A percentile compares a stretch with the other conserved stretches of the same genome.
Evolutionary conservation across 2,113 vertebrate species (phyloP).

Genomic region (Cyanistes caeruleus): DNA sequence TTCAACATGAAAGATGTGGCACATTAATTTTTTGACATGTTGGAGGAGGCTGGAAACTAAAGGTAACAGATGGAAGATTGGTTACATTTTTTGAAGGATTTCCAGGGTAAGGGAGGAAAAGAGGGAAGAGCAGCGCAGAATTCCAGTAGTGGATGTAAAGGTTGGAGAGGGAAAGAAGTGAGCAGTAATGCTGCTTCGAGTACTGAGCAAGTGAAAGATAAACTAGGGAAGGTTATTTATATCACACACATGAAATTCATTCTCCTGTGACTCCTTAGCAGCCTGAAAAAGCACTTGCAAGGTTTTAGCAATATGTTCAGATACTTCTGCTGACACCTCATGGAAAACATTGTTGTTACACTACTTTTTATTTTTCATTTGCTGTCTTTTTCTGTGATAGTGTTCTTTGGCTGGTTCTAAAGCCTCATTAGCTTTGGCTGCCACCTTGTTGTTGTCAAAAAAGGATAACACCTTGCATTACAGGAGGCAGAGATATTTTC

Average conservation of each 20-base stretch:
- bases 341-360: constrained; percentile 44
- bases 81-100: neutral
- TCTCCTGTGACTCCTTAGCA: neutral
- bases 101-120: neutral
- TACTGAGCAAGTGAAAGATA: neutral
- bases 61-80: neutral
- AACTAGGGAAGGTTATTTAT: neutral
- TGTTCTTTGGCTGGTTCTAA: neutral
- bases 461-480: neutral
- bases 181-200: neutral
- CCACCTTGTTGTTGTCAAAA: neutral
- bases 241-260: neutral
- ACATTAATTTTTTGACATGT: neutral
- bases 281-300: neutral
- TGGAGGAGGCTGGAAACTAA: neutral
- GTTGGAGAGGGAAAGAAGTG: neutral
- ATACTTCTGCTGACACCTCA: constrained; percentile 56
- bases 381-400: neutral
- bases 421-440: neutral
- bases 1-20: neutral
- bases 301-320: constrained; percentile 11
- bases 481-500: neutral
- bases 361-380: neutral
- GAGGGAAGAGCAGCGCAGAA: neutral
- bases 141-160: neutral